Base-by-base conservation (phyloP, 2,113 vertebrate genomes). In the Saccopteryx leptura region DNA sequence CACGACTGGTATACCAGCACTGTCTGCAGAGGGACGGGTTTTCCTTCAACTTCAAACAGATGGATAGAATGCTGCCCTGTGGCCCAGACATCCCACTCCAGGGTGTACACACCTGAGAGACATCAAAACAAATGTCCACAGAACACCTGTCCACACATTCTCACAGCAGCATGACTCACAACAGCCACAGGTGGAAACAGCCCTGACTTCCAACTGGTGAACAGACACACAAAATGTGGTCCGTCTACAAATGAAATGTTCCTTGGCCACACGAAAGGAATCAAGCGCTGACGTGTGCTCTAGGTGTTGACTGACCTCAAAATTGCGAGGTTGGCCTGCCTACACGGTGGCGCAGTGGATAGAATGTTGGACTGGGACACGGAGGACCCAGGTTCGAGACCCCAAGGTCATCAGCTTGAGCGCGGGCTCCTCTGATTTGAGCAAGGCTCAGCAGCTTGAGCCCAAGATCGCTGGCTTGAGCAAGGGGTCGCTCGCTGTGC, bases 171-270 rank as follows among this genome's bases (percentile, higher is more conserved):
- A 39, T 39, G 39, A 39, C 48, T 56, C 4, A 31, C n/a, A 19
- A 7, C 18, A 26, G 63, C 65, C 72, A 46, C 21, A 26, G 50
- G 13, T 4, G 63, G 80, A 61, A 17, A 26, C 24, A 15, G 28
- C 50, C 19, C 48, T n/a, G 58, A 24, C 0, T 0, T 7, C 52
- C 24, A 15, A 11, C 52, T 63, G 84, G 50, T 1, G n/a, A 28
- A 26, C 0, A 9, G 48, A 61, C 11, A 24, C 31, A 68, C 72
- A 69, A 7, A 28, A 46, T 1, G 9, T 19, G 39, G 54, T 12
- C 12, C 15, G 5, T 63, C 4, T 19, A n/a, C 3, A n/a, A 2
- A 19, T 4, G 11, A 31, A 26, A 18, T 39, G 14, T 23, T 6
- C 48, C 10, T 48, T 52, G 52, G 58, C 85, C 60, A 13, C 12